Evolutionary conservation across 2,888 invertebrate genomes (phyloP).

Genomic region (Tenthredo mesomela): DNA sequence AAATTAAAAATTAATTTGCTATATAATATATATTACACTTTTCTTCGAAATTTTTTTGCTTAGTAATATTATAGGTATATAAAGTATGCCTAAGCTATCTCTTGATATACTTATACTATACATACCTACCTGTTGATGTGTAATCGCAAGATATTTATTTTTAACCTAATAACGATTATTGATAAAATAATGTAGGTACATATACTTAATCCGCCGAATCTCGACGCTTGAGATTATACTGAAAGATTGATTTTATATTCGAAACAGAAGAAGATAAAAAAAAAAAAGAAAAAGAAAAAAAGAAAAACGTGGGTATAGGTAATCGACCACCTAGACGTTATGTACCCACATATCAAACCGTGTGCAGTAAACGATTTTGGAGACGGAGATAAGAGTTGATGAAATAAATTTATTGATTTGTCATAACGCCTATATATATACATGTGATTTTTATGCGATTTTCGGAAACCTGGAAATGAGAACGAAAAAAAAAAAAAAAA

Average conservation of each 20-base stretch:
- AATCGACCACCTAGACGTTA: background rate
- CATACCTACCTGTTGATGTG: background rate
- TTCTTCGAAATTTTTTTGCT: background rate
- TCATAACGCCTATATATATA: too few species aligned
- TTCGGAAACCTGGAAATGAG: too few species aligned
- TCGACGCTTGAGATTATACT: background rate
- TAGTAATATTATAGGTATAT: background rate
- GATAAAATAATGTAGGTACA: background rate
- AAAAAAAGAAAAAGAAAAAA: background rate
- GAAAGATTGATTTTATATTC: background rate
- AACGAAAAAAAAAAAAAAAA: background rate
- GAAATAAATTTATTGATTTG: background rate
- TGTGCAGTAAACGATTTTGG: background rate
- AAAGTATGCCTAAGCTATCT: background rate
- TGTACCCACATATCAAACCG: background rate
- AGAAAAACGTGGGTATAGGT: background rate
- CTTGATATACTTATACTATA: conserved; percentile 5
- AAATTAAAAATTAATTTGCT: background rate
- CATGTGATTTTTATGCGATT: too few species aligned
- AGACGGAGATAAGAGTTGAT: background rate
- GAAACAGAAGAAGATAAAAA: background rate
- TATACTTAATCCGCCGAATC: background rate
- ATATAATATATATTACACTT: too few species aligned
- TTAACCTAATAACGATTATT: background rate
- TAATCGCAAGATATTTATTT: background rate